These are phyloP conservation scores for Nephotettix cincticeps DNA, from an alignment of 1,140 invertebrate genomes.

Conservation along the genomic window DNA sequence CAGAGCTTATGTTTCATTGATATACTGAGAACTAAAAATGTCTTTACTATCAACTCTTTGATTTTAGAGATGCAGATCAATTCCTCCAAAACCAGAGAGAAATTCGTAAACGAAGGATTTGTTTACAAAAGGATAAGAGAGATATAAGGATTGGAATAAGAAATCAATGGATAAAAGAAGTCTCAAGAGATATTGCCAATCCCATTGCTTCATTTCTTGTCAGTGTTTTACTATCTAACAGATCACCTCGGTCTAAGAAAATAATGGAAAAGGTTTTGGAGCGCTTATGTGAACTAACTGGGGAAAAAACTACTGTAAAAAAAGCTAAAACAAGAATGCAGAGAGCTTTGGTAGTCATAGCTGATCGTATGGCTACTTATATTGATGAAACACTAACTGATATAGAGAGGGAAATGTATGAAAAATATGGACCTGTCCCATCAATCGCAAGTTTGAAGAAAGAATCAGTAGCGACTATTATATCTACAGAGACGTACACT, in stretches of 20 bases:
- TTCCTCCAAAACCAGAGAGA: not conserved
- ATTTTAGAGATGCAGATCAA: not conserved
- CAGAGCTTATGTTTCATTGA: not conserved
- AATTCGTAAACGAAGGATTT: not conserved
- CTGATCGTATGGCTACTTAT: not conserved
- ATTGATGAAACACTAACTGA: not conserved
- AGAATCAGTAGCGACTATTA: not conserved
- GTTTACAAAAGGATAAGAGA: not conserved
- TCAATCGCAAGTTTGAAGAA: not conserved
- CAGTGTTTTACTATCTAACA: not conserved
- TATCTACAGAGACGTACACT: not conserved
- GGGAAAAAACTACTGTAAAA: not conserved
- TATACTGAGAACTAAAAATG: not conserved
- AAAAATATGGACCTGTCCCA: not conserved
- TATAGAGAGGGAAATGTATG: not conserved
- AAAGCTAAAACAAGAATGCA: not conserved
- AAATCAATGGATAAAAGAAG: constrained; percentile 2
- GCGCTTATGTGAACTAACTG: not conserved
- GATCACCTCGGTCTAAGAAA: not conserved
- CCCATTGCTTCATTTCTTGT: not conserved
- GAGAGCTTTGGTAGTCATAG: not conserved
- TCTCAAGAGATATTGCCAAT: not conserved
- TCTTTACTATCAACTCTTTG: not conserved
- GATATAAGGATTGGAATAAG: not conserved
- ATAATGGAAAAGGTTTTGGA: not conserved